A percentile compares a stretch with the other conserved stretches of the same genome.
Evolutionary conservation across 2,888 invertebrate genomes (phyloP).

Genomic region (Drosophila lacicola): DNA sequence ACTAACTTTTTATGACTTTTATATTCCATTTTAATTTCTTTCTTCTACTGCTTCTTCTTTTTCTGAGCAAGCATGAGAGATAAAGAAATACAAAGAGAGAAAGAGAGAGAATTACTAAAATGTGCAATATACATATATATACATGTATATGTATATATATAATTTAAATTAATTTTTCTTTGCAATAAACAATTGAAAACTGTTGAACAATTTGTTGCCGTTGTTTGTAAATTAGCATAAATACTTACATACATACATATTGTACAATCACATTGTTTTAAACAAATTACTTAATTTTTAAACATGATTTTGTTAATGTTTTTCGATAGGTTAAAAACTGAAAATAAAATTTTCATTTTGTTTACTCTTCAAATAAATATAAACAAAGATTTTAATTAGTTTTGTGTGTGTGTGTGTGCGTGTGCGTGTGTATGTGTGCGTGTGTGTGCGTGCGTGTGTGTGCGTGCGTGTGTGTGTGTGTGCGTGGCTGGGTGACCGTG

Average conservation of each 20-base stretch:
- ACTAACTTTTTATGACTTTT: slow-evolving; percentile 23
- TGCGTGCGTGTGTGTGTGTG: background rate
- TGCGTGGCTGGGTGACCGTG: background rate
- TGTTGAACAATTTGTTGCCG: slow-evolving; percentile 48
- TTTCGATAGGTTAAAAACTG: slow-evolving; percentile 31
- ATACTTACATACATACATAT: slow-evolving; percentile 37
- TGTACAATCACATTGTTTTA: slow-evolving; percentile 70
- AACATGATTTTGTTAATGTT: slow-evolving; percentile 17
- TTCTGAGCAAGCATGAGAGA: slow-evolving; percentile 10
- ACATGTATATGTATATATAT: background rate
- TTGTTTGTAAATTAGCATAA: slow-evolving; percentile 56
- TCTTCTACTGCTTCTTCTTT: slow-evolving; percentile 30
- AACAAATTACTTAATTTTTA: slow-evolving; percentile 52
- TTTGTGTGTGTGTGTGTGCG: background rate
- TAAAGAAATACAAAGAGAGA: slow-evolving; percentile 7
- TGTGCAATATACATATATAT: slow-evolving; percentile 25
- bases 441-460: background rate
- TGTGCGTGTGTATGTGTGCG: background rate
- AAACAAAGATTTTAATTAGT: slow-evolving; percentile 2
- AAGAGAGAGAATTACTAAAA: slow-evolving; percentile 27
- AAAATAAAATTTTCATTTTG: slow-evolving; percentile 53
- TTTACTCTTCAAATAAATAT: slow-evolving; percentile 23
- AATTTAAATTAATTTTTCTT: slow-evolving; percentile 8
- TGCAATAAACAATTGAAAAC: slow-evolving; percentile 37
- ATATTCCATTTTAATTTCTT: slow-evolving; percentile 22